Conservation (phyloP, 2,888 invertebrate genomes). For the Tethea ocularis region DNA sequence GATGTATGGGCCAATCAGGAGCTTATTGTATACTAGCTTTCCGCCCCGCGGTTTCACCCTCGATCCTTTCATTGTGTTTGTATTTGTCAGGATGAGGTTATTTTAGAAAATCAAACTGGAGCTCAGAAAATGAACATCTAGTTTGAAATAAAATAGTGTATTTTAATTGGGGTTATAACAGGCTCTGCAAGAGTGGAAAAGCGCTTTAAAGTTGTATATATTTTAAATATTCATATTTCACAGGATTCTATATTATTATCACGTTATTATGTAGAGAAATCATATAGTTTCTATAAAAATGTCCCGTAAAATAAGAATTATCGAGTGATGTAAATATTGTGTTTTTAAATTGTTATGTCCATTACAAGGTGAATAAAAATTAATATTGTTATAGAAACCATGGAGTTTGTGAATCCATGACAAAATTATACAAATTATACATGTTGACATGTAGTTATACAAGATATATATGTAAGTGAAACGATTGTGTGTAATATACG, state of each 20-base stretch:
- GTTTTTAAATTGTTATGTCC: slow-evolving; percentile 18
- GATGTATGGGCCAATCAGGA: neutral
- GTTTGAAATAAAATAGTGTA: too few species aligned
- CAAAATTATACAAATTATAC: slow-evolving; percentile 35
- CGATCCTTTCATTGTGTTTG: too few species aligned
- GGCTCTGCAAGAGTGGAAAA: too few species aligned
- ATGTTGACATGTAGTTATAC: slow-evolving; percentile 27
- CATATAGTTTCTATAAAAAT: neutral
- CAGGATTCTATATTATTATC: neutral
- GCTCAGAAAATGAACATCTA: too few species aligned
- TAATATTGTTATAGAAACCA: slow-evolving; percentile 15
- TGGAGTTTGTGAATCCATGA: slow-evolving; percentile 30
- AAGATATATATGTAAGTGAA: slow-evolving; percentile 28
- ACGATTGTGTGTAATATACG: slow-evolving; percentile 42
- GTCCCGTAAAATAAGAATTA: neutral
- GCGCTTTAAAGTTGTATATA: neutral
- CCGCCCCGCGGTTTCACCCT: too few species aligned
- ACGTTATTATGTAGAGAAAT: neutral
- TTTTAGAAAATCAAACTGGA: too few species aligned
- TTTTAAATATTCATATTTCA: neutral
- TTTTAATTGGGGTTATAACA: too few species aligned
- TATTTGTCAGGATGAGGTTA: too few species aligned
- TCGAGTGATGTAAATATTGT: neutral
- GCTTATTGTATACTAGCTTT: too few species aligned
- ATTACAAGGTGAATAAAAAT: slow-evolving; percentile 4